Evolutionary conservation across 2,888 invertebrate species (phyloP).

Genomic region (Protodeltote pygarga): DNA sequence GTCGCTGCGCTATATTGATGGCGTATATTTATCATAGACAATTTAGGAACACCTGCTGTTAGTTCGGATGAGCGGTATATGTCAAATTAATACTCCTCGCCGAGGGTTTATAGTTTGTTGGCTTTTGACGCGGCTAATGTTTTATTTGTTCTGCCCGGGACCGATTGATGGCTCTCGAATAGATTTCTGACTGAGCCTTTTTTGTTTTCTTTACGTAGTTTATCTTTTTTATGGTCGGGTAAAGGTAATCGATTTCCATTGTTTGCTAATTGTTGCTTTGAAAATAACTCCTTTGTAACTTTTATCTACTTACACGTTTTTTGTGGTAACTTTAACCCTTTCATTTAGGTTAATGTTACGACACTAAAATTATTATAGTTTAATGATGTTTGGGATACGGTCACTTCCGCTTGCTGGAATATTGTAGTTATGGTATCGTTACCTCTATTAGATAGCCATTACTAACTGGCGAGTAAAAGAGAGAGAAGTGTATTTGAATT

Average conservation of each 20-base stretch:
- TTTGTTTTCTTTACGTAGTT: conserved; percentile 31
- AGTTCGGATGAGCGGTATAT: conserved; percentile 68
- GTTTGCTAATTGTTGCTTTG: conserved; percentile 39
- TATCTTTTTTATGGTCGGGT: conserved; percentile 37
- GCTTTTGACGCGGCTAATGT: conserved; percentile 59
- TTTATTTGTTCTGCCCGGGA: conserved; percentile 59
- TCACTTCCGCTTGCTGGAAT: conserved; percentile 1
- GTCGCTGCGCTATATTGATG: conserved; percentile 72
- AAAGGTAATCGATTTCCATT: conserved; percentile 40
- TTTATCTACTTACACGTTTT: conserved; percentile 1
- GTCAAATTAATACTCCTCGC: conserved; percentile 72
- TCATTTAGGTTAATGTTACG: conserved; percentile 3
- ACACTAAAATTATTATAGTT: conserved; percentile 8
- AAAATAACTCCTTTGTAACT: conserved; percentile 16
- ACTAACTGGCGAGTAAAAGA: no score
- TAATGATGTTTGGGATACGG: background rate
- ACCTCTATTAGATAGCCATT: no score
- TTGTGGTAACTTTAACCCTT: conserved; percentile 6
- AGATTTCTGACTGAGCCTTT: conserved; percentile 46
- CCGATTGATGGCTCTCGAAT: conserved; percentile 54
- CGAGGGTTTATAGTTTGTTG: conserved; percentile 57
- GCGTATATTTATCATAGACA: conserved; percentile 80
- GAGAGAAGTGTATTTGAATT: no score
- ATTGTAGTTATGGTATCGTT: background rate
- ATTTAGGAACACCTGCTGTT: conserved; percentile 84